Conservation (phyloP, 2,113 vertebrate species). For the Bombycilla garrulus region DNA sequence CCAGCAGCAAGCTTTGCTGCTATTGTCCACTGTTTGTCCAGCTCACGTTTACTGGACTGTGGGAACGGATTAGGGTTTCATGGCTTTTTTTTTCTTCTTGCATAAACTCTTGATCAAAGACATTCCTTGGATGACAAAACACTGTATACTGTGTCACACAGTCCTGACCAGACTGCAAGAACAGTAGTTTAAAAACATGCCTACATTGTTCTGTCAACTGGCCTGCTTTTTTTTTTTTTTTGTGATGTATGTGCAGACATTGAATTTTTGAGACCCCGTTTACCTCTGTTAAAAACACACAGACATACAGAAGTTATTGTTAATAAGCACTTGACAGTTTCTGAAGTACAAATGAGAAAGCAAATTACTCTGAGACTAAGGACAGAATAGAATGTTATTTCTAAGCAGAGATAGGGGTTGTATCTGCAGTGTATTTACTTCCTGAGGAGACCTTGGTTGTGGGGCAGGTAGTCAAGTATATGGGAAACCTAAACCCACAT, state of each 20-base stretch:
- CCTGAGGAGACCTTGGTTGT: not conserved
- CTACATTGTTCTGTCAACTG: slow-evolving; percentile 67
- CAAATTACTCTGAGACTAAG: not conserved
- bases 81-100: slow-evolving; percentile 74
- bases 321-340: not conserved
- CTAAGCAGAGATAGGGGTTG: not conserved
- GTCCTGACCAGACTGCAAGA: slow-evolving; percentile 66
- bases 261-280: not conserved
- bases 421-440: not conserved
- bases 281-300: not conserved
- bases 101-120: slow-evolving; percentile 86
- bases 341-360: not conserved
- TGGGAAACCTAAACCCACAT: not conserved
- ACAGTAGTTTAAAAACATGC: slow-evolving; percentile 75
- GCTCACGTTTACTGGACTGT: slow-evolving; percentile 83
- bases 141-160: slow-evolving; percentile 78
- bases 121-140: slow-evolving; percentile 90
- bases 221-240: not conserved
- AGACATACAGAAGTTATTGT: not conserved
- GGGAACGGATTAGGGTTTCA: slow-evolving; percentile 90
- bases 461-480: not conserved
- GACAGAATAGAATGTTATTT: not conserved
- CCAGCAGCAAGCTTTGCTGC: slow-evolving; percentile 70
- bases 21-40: slow-evolving; percentile 81
- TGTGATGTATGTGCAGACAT: slow-evolving; percentile 34